Base-by-base conservation (phyloP, 2,113 vertebrate genomes). In the Silurus meridionalis region DNA sequence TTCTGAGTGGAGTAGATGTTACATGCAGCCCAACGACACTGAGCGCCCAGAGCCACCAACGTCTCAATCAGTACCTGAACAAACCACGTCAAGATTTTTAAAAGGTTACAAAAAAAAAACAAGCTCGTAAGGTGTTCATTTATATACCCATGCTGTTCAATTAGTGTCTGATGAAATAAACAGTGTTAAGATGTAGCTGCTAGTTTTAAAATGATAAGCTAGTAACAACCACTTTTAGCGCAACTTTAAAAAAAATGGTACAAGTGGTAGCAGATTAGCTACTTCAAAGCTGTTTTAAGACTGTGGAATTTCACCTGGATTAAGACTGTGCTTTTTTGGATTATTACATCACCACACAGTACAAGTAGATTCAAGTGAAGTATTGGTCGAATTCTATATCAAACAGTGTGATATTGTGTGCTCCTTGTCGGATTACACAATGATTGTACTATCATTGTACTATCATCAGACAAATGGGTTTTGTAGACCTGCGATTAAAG, bases 1-100 rank as follows among this genome's bases (percentile, higher is more conserved):
- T 99, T 99, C 93, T 99, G 98, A 81, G 97, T 99, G 88, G 98
- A 99, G 89, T 99, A 99, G 94, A 99, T 99, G 93, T 99, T 99
- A 72, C 98, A 99, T 67, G 98, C 98, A 23, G 97, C 97, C 98
- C 98, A 99, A 91, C 98, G 98, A 90, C 98, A 99, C 94, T 99
- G 97, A 0, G 98, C 98, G 2, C 98, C 98, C 82, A 99, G 93
- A 10, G 98, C 98, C 17, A 98, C 97, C 87, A 99, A 94, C 0
- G 98, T 99, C 95, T 99, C 98, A 48, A 99, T 98, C 93, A 99
- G 94, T 72, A 99, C 98, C 98, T 99, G 81, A 0, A 75, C 82
- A 2, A 89, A 60, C 61, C 17, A 80, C 28, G 61, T 53, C 0
- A 83, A 72, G 21, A 85, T 57, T 0, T 57, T 9, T 8, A 17